Base-by-base conservation (phyloP, 2,113 vertebrate genomes). In the Semnopithecus entellus region DNA sequence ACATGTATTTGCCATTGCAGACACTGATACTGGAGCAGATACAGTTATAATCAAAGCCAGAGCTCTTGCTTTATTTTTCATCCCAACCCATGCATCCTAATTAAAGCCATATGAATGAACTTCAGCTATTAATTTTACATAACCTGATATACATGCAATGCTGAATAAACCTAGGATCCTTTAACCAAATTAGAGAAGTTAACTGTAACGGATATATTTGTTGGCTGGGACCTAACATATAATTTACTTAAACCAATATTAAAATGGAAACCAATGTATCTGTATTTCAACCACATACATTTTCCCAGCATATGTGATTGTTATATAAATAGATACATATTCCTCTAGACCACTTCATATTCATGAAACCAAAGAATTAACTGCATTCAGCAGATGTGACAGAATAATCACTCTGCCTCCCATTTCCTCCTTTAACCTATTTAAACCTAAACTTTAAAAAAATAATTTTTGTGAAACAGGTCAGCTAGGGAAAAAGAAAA, bases 61-160 rank as follows among this genome's bases (percentile, higher is more conserved):
- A 87, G 72, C 95, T 95, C 68, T 97, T 57, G 45, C 83, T 96
- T 88, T 85, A 90, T 95, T 59, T 97, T 97, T 88, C 35, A 87
- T 95, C 97, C 84, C 93, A 93, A 97, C 98, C 92, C 96, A 96
- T 0, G 2, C 8, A 90, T 98, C 98, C 97, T 98, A 98, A 99
- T 98, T 97, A 97, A 98, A 96, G 93, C 98, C 98, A 98, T 98
- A 98, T 98, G 98, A 99, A 97, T 97, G 84, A 98, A 98, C 94
- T 95, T 97, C 98, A 98, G 86, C 91, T 97, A 98, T 98, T 98
- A 98, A 98, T 98, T 99, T 99, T 98, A 97, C 90, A 98, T 98
- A 98, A 99, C 98, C 84, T 98, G 97, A 98, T 98, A 98, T 98
- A 75, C 94, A 76, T 97, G n/a, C 95, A 89, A 89, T 98, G 91